Evolutionary conservation across 2,888 invertebrate species (phyloP), one percentile per base, ranked within the genome.

Genomic region (Malthinus seriepunctatus): DNA sequence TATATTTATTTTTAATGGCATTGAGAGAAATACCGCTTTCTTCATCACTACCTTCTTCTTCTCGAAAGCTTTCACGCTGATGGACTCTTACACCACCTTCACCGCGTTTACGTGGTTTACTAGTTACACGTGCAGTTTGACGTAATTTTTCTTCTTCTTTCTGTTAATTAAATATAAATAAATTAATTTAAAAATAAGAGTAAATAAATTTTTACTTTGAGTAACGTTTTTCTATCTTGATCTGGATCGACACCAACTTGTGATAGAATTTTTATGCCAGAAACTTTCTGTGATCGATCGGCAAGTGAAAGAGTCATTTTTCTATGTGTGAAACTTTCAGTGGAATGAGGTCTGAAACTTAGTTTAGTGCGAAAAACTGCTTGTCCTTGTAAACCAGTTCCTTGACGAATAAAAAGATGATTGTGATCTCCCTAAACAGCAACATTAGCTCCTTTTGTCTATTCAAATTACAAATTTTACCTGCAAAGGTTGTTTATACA

Each of bases 261-360:
- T 1, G 96, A 95, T 67, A 99, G 81, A 54, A 99, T 95, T 81
- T 97, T 97, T 72, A 99, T 97, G 49, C 95, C 95, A 1, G 91
- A 89, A 0, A 95, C 92, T 80, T 97, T 97, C 49, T 93, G 89
- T 39, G 95, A 92, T 51, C 97, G 85, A 79, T 99, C 98, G 0
- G 98, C 98, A 67, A 98, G 82, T 0, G 97, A 97, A 79, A 98
- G 85, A 0, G 98, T 99, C 92, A 99, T 97, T 85, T 99, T 99
- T 67, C 97, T 87, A 78, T 99, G 98, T 0, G 99, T 99, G 80
- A 97, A 96, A 14, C 97, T 97, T 76, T 99, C 98, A 0, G 98
- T 99, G 0, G 98, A 98, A 77, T 97, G 97, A 0, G 99, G 99
- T 39, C 98, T 85, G 88, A 99, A 99, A 1, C 95, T 94, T 0